phyloP scores from a whole-genome alignment of 35 echinoderm and acorn worm genomes.

The Acanthaster planci region DNA sequence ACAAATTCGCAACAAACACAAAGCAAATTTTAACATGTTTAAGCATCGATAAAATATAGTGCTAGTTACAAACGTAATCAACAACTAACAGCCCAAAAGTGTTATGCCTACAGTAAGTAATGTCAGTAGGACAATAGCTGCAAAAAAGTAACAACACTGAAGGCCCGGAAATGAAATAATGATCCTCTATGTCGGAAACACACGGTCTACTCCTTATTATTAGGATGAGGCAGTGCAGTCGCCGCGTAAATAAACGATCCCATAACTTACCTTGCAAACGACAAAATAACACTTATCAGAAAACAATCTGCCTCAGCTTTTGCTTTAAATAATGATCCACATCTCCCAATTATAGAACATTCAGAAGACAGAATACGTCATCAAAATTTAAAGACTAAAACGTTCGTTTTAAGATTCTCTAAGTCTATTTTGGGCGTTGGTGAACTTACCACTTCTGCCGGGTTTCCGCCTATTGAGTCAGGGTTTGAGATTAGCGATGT shows the following conservation, averaged over 20 bases:
- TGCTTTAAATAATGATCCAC: background rate
- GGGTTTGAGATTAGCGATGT: slow-evolving; percentile 22
- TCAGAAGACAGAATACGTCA: background rate
- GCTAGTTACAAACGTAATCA: too few species aligned
- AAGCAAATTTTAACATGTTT: too few species aligned
- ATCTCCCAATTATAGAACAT: background rate
- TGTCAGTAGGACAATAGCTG: too few species aligned
- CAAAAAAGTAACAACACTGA: background rate
- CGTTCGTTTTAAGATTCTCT: background rate
- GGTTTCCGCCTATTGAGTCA: slow-evolving; percentile 30
- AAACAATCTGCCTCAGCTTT: background rate
- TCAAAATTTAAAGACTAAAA: background rate
- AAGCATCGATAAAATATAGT: too few species aligned
- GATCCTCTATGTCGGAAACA: background rate
- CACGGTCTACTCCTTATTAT: background rate
- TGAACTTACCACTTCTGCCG: slow-evolving; percentile 5
- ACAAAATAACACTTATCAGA: background rate
- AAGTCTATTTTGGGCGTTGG: slow-evolving; percentile 30
- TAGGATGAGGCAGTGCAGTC: background rate
- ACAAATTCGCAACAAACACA: too few species aligned
- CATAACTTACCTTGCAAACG: background rate
- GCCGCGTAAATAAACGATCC: background rate
- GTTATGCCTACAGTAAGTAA: too few species aligned
- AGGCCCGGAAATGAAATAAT: slow-evolving; percentile 4
- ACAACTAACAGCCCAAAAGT: too few species aligned